These are phyloP conservation scores for Caenorhabditis inopinata DNA, from an alignment of 1,140 invertebrate genomes.

Conservation along the genomic window DNA sequence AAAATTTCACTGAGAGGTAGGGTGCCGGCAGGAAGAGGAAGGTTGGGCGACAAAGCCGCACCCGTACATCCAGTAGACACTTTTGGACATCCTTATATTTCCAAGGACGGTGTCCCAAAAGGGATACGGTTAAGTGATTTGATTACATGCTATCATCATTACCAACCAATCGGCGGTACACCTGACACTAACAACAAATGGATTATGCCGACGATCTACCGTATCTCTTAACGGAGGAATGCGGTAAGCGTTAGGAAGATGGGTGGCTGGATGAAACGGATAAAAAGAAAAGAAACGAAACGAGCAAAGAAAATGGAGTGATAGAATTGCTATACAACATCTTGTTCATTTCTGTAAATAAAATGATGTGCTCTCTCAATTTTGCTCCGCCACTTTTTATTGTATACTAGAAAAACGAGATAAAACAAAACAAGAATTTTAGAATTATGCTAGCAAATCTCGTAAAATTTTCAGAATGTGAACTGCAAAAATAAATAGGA, in stretches of 20 bases:
- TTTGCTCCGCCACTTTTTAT: too few species aligned
- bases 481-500: too few species aligned
- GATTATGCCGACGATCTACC: constrained; percentile 11
- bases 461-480: too few species aligned
- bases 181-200: neutral
- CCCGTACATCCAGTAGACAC: constrained; percentile 2
- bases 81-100: neutral
- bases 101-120: constrained; percentile 5
- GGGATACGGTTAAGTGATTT: constrained; percentile 30
- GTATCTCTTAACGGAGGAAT: neutral
- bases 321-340: too few species aligned
- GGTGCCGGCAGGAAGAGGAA: neutral
- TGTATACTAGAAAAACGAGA: too few species aligned
- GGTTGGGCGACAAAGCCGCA: constrained; percentile 27
- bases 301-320: too few species aligned
- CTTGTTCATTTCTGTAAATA: too few species aligned
- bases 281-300: too few species aligned
- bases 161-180: constrained; percentile 9
- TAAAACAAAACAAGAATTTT: too few species aligned
- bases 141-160: constrained; percentile 15
- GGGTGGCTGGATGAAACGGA: neutral
- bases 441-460: too few species aligned
- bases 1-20: neutral
- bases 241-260: neutral
- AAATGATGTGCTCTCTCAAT: too few species aligned